These are phyloP conservation scores for Opisthograptis luteolata DNA, from an alignment of 2,888 invertebrate genomes.

Conservation along the genomic window DNA sequence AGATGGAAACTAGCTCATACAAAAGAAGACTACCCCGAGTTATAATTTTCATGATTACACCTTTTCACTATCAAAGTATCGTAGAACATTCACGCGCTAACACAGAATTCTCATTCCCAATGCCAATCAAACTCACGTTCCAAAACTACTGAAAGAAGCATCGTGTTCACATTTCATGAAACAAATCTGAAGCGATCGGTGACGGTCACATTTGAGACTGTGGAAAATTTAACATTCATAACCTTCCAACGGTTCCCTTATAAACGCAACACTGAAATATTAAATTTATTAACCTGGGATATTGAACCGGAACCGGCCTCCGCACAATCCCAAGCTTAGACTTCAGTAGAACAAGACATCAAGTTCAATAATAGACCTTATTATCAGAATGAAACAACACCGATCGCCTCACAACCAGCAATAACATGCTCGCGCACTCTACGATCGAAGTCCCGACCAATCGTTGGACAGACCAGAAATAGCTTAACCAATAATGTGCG, in stretches of 20 bases:
- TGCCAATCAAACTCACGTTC: constrained; percentile 1
- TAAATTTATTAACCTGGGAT: no score
- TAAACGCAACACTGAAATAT: no score
- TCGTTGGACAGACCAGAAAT: constrained; percentile 14
- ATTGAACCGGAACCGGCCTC: no score
- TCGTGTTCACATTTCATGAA: constrained; percentile 9
- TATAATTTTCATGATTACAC: background rate
- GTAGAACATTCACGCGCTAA: constrained; percentile 9
- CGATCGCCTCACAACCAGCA: constrained; percentile 7
- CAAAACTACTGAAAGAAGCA: constrained; percentile 31
- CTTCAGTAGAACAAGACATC: background rate
- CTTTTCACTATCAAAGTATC: constrained; percentile 16
- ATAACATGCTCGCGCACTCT: constrained; percentile 6
- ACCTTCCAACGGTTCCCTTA: no score
- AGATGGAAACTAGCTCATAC: no score
- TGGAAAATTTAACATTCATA: no score
- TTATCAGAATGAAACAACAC: background rate
- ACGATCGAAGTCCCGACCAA: constrained; percentile 3
- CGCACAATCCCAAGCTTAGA: no score
- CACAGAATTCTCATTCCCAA: constrained; percentile 2
- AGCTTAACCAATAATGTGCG: background rate
- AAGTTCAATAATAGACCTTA: background rate
- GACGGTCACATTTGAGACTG: no score
- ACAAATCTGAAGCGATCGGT: constrained; percentile 8
- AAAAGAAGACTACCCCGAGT: no score